Conservation (phyloP, 2,113 vertebrate genomes). For the Gnathonemus longibarbis region DNA sequence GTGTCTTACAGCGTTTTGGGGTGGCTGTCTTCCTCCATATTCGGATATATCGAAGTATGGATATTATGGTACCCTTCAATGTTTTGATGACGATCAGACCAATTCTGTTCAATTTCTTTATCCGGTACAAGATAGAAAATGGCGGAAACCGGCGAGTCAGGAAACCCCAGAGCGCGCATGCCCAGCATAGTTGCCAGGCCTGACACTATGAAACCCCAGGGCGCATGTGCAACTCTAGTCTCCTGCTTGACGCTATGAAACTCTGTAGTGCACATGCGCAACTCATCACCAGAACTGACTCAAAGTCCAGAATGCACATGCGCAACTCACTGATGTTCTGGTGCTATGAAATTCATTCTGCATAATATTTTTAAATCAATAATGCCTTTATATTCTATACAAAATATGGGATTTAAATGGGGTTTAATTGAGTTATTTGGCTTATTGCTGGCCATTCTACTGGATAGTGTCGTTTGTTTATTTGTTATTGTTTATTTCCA, state of each 20-base stretch:
- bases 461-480: neutral
- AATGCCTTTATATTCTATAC: neutral
- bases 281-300: neutral
- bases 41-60: conserved; percentile 25
- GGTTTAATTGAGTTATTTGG: neutral
- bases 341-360: neutral
- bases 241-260: neutral
- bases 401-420: neutral
- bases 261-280: neutral
- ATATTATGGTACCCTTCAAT: conserved; percentile 30
- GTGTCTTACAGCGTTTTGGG: conserved; percentile 62
- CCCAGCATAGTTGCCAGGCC: conserved; percentile 3
- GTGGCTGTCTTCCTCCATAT: conserved; percentile 64
- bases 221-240: neutral
- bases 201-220: neutral
- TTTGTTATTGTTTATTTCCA: neutral
- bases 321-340: neutral
- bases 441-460: neutral
- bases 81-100: conserved; percentile 27
- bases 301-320: neutral
- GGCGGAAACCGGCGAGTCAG: conserved; percentile 45
- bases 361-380: neutral
- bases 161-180: conserved; percentile 38
- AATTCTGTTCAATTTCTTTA: conserved; percentile 24
- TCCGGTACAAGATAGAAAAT: conserved; percentile 41